Percentiles rank a stretch among this genome's conserved stretches.
These are phyloP conservation scores for Triops longicaudatus DNA, from an alignment of 1,140 invertebrate genomes.

Conservation along the genomic window DNA sequence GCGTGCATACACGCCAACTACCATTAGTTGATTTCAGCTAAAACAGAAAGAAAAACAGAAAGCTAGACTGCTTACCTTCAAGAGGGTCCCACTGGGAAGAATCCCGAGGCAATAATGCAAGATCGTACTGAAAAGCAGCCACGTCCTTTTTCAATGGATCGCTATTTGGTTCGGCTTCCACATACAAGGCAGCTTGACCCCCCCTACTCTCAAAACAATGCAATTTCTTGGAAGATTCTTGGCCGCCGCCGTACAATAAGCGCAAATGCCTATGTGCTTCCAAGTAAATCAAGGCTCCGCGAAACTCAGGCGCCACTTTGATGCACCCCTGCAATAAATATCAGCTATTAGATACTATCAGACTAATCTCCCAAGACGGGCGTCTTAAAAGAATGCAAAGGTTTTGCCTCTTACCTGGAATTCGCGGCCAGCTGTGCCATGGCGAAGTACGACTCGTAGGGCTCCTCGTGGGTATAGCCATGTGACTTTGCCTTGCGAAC, in stretches of 20 bases:
- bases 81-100: constrained; percentile 43
- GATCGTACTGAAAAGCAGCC: constrained; percentile 57
- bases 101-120: constrained; percentile 47
- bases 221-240: constrained; percentile 44
- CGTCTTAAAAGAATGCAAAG: neutral
- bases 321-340: constrained; percentile 48
- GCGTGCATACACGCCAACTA: no score
- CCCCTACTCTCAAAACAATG: constrained; percentile 56
- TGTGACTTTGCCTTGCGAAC: constrained; percentile 55
- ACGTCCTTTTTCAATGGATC: constrained; percentile 43
- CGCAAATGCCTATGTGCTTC: constrained; percentile 55
- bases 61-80: constrained; percentile 41
- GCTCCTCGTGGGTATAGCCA: constrained; percentile 69
- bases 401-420: constrained; percentile 42
- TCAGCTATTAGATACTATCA: neutral
- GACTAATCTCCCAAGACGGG: neutral
- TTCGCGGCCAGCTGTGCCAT: constrained; percentile 42
- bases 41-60: constrained; percentile 20
- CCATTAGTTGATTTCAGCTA: no score
- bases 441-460: constrained; percentile 54
- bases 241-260: constrained; percentile 52
- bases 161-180: constrained; percentile 48
- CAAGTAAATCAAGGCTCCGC: constrained; percentile 56
- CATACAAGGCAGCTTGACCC: constrained; percentile 59
- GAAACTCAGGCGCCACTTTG: constrained; percentile 44